phyloP scores from a whole-genome alignment of 2,113 vertebrate species.

The Fulica atra region DNA sequence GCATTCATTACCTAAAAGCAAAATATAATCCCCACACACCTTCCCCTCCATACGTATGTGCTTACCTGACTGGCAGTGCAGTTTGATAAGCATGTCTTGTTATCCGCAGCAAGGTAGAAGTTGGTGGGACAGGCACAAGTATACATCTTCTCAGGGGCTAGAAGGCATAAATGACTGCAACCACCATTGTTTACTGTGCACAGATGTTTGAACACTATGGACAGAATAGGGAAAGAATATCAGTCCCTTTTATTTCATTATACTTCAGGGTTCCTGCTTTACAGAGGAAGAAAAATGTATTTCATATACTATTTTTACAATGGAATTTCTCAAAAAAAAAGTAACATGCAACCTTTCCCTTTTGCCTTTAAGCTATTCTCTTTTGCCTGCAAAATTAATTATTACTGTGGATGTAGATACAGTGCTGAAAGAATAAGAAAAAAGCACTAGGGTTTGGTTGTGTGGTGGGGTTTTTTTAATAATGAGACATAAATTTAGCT shows the following conservation, averaged over 20 bases:
- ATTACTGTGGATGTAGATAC: background rate
- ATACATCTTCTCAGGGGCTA: conserved; percentile 86
- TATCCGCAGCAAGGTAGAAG: conserved; percentile 95
- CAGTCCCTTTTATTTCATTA: background rate
- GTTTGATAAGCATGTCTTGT: conserved; percentile 95
- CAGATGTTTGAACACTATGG: conserved; percentile 89
- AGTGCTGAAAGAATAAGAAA: background rate
- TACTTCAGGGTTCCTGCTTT: background rate
- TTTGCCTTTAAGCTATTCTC: background rate
- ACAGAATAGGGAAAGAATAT: background rate
- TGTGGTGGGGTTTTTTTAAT: background rate
- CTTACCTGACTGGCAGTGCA: conserved; percentile 97
- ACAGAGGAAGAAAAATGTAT: background rate
- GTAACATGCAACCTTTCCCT: background rate
- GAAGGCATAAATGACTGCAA: conserved; percentile 96
- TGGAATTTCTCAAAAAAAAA: background rate
- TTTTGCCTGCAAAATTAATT: background rate
- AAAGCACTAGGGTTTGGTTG: background rate
- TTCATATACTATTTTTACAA: background rate
- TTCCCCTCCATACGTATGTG: fast-evolving
- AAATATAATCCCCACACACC: fast-evolving
- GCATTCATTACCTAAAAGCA: fast-evolving
- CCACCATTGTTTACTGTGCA: conserved; percentile 93
- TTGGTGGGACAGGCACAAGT: conserved; percentile 96
- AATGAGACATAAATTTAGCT: background rate